phyloP scores from a whole-genome alignment of 2,113 vertebrate genomes.

The Channa argus region DNA sequence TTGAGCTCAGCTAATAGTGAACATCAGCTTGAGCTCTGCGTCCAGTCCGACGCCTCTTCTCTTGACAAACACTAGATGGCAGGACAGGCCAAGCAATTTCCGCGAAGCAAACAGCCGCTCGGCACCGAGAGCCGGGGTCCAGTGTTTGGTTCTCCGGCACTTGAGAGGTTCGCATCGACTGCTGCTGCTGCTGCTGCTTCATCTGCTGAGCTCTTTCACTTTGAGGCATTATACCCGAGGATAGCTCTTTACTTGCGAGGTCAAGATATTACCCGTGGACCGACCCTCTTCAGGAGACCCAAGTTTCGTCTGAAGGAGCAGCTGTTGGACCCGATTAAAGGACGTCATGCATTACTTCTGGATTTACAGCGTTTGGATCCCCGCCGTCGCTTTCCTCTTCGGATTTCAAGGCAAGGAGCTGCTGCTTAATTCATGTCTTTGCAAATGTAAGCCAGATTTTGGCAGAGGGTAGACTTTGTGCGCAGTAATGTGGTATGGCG shows the following conservation, averaged over 20 bases:
- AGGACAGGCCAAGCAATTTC: constrained; percentile 19
- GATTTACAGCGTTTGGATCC: constrained; percentile 71
- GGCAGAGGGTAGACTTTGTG: not conserved
- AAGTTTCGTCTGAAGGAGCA: constrained; percentile 43
- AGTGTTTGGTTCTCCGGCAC: constrained; percentile 12
- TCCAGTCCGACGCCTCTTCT: rapidly evolving
- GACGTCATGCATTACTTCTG: constrained; percentile 69
- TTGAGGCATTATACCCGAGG: constrained; percentile 26
- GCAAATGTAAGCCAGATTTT: no score
- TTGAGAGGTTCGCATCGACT: constrained; percentile 23
- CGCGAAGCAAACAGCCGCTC: not conserved
- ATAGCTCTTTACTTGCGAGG: constrained; percentile 24
- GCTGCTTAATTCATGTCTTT: not conserved
- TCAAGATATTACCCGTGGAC: constrained; percentile 24
- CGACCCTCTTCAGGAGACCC: constrained; percentile 15
- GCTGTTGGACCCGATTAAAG: constrained; percentile 36
- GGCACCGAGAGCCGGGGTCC: not conserved
- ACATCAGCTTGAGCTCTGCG: not conserved
- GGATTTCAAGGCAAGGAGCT: constrained; percentile 64
- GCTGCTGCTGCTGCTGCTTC: constrained; percentile 26
- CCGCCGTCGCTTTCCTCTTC: constrained; percentile 57
- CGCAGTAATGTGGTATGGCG: not conserved
- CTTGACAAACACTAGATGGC: constrained; percentile 56
- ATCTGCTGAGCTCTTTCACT: constrained; percentile 14
- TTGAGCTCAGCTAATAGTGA: constrained; percentile 27